Conservation (phyloP, 2,113 vertebrate genomes). For the Gopherus flavomarginatus region DNA sequence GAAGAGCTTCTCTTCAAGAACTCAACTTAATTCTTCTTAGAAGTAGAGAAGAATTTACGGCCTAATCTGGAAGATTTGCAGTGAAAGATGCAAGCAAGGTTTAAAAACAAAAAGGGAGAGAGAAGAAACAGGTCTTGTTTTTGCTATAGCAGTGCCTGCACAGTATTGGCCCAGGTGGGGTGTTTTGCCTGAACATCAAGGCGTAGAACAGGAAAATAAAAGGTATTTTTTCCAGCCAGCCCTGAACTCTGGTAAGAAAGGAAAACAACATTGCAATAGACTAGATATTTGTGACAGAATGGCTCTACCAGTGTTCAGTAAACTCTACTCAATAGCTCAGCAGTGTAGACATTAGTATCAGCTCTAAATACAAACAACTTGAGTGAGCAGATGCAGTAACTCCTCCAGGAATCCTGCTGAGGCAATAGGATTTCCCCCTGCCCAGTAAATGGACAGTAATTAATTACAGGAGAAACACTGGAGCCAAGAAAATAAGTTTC, state of each 20-base stretch:
- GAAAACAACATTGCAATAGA: background rate
- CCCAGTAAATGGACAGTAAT: background rate
- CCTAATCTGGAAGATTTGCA: conserved; percentile 5
- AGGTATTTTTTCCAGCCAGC: background rate
- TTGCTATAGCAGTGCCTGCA: background rate
- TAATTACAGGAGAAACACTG: background rate
- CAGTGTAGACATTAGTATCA: background rate
- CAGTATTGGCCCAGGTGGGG: background rate
- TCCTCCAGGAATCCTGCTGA: background rate
- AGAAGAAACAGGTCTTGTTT: background rate
- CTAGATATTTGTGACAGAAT: conserved; percentile 7
- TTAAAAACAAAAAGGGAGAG: rapidly evolving
- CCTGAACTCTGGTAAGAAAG: background rate
- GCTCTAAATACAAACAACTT: background rate
- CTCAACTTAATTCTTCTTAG: background rate
- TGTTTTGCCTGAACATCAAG: conserved; percentile 40
- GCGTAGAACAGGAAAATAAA: background rate
- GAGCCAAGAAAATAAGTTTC: background rate
- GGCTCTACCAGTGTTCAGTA: background rate
- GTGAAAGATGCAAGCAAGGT: background rate
- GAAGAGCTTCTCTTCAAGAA: background rate
- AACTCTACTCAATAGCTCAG: background rate
- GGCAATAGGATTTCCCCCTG: background rate
- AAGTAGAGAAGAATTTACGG: background rate
- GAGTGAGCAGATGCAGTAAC: background rate